phyloP scores from a whole-genome alignment of 2,113 vertebrate genomes.

The Canis aureus region DNA sequence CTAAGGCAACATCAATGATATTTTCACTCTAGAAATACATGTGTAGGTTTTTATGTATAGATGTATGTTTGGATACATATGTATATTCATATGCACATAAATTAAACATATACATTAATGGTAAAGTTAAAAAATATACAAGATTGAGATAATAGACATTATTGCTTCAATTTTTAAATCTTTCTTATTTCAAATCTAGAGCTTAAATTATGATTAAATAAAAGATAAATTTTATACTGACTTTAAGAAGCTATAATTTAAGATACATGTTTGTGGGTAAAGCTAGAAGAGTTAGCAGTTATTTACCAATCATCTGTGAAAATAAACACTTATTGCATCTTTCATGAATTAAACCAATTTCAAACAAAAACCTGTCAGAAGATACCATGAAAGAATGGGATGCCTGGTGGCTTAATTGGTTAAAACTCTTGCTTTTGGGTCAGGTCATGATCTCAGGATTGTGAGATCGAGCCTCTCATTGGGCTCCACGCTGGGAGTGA shows the following conservation, averaged over 20 bases:
- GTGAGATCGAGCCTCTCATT: not conserved
- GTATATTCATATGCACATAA: conserved; percentile 47
- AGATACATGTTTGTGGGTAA: conserved; percentile 76
- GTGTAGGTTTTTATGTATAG: not conserved
- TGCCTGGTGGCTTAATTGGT: not conserved
- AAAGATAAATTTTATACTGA: conserved; percentile 76
- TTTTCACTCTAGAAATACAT: conserved; percentile 30
- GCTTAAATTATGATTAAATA: conserved; percentile 77
- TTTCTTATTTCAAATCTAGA: conserved; percentile 56
- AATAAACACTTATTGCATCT: conserved; percentile 65
- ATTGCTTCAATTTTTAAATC: conserved; percentile 67
- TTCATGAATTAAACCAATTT: conserved; percentile 58
- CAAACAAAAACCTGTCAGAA: not conserved
- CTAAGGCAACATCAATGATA: conserved; percentile 45
- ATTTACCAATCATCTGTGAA: conserved; percentile 74
- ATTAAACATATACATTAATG: conserved; percentile 44
- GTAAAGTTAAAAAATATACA: conserved; percentile 75
- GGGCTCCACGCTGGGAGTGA: not conserved
- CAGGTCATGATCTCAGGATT: not conserved
- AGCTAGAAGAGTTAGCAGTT: conserved; percentile 73
- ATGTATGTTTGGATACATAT: not conserved
- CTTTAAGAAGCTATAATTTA: conserved; percentile 78
- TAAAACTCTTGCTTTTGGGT: not conserved
- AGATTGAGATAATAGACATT: conserved; percentile 74
- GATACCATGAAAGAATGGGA: conserved; percentile 21